Percentiles rank a stretch among this genome's conserved stretches.
phyloP scores from a whole-genome alignment of 2,888 invertebrate genomes.

The Deilephila elpenor region DNA sequence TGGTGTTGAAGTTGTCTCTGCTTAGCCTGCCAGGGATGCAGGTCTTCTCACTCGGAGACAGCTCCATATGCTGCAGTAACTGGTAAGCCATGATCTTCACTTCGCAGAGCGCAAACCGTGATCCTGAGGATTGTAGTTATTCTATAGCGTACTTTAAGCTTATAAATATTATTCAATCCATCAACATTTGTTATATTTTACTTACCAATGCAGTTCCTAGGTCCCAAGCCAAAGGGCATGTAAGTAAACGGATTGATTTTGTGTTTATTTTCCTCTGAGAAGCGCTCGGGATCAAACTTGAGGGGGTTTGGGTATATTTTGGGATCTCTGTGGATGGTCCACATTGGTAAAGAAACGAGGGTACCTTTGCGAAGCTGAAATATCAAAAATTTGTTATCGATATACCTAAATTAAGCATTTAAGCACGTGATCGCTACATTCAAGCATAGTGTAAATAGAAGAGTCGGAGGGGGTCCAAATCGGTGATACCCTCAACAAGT shows the following conservation, averaged over 20 bases:
- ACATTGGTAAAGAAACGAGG: conserved; percentile 64
- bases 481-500: too few species aligned
- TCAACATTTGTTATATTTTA: too few species aligned
- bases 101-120: conserved; percentile 70
- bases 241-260: conserved; percentile 65
- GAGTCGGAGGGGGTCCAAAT: too few species aligned
- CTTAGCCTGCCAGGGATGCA: conserved; percentile 52
- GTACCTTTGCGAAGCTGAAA: conserved; percentile 61
- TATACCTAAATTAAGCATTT: neutral
- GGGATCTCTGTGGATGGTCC: conserved; percentile 79
- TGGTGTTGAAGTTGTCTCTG: conserved; percentile 50
- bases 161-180: too few species aligned
- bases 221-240: conserved; percentile 85
- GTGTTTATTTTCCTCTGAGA: conserved; percentile 83
- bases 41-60: conserved; percentile 62
- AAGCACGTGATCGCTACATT: too few species aligned
- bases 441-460: too few species aligned
- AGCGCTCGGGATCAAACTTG: conserved; percentile 85
- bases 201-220: conserved; percentile 86
- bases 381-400: too few species aligned
- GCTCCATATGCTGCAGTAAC: conserved; percentile 59
- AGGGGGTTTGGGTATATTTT: conserved; percentile 80
- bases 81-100: conserved; percentile 68
- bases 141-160: too few species aligned
- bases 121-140: conserved; percentile 49